These are phyloP conservation scores for Ophthalmolycus amberensis DNA, from an alignment of 2,113 vertebrate species.

Conservation along the genomic window DNA sequence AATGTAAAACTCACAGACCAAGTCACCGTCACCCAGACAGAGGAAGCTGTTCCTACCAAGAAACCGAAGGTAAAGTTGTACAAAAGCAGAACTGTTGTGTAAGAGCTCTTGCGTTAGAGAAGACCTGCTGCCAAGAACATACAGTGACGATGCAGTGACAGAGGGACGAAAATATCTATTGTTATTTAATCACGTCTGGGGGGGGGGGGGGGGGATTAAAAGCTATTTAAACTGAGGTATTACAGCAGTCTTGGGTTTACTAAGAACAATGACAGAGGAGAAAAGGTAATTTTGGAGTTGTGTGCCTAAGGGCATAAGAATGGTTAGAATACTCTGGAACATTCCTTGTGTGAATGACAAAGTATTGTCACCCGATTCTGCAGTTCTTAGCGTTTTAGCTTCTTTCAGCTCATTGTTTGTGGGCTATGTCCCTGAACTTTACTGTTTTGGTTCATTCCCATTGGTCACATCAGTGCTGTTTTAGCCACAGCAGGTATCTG, in stretches of 20 bases:
- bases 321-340: conserved; percentile 54
- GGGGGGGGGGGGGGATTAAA: conserved; percentile 71
- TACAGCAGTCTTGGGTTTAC: conserved; percentile 68
- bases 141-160: conserved; percentile 35
- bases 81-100: conserved; percentile 36
- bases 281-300: conserved; percentile 69
- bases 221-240: conserved; percentile 73
- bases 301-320: conserved; percentile 35
- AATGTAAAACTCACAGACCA: conserved; percentile 79
- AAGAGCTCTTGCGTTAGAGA: conserved; percentile 31
- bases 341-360: conserved; percentile 33
- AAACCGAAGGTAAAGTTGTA: conserved; percentile 78
- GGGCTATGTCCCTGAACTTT: not conserved
- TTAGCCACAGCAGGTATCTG: not conserved
- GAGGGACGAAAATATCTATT: conserved; percentile 63
- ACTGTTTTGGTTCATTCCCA: not conserved
- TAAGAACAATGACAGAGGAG: conserved; percentile 69
- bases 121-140: conserved; percentile 44
- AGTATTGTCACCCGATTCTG: not conserved
- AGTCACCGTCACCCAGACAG: conserved; percentile 52
- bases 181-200: conserved; percentile 73
- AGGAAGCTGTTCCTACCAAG: conserved; percentile 73
- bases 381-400: not conserved
- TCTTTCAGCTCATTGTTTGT: not conserved
- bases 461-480: not conserved